Conservation (phyloP, 35 echinoderm and acorn worm species). For the Ptychodera flava region DNA sequence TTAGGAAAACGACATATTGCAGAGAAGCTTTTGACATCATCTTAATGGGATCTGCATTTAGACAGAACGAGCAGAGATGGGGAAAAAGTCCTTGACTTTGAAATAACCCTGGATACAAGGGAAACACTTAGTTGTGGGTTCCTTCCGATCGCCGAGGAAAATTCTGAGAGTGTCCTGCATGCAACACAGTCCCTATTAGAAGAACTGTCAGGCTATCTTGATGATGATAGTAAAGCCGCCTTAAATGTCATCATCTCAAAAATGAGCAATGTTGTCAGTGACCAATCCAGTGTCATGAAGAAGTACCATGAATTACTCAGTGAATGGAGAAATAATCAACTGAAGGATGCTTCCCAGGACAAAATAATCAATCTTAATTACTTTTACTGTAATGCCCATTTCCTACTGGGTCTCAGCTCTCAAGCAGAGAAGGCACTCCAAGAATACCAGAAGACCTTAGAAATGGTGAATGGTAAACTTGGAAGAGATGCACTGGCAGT, state of each 20-base stretch:
- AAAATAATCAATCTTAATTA: background rate
- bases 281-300: background rate
- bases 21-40: background rate
- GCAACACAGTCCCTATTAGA: background rate
- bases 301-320: background rate
- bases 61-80: constrained; percentile 7
- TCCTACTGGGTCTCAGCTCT: background rate
- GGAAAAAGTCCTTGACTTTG: background rate
- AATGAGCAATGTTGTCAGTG: background rate
- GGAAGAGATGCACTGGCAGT: background rate
- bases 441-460: background rate
- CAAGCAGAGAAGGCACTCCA: background rate
- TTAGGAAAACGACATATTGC: background rate
- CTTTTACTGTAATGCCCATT: constrained; percentile 1
- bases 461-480: background rate
- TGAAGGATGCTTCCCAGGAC: background rate
- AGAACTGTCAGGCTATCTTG: background rate
- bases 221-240: background rate
- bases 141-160: background rate
- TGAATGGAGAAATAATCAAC: background rate
- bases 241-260: background rate
- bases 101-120: background rate
- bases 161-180: background rate
- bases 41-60: background rate
- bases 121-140: background rate